phyloP scores from a whole-genome alignment of 2,888 invertebrate genomes.

The Ormyrus thymus region DNA sequence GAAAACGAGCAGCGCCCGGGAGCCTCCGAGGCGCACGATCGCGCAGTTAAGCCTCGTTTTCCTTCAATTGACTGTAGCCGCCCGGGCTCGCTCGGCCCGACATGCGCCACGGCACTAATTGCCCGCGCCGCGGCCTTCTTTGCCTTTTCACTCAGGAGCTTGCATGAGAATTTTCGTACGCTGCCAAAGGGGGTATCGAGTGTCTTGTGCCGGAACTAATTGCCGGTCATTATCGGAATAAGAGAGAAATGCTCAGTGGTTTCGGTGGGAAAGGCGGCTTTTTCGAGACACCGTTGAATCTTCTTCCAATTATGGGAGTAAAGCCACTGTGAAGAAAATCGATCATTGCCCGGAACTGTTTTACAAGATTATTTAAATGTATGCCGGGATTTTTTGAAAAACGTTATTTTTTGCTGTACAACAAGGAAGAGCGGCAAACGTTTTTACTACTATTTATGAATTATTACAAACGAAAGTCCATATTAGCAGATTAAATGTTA shows the following conservation, averaged over 20 bases:
- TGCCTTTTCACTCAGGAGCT: not conserved
- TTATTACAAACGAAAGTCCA: too few relatives aligned
- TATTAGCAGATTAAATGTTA: too few relatives aligned
- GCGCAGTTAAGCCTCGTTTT: slow-evolving; percentile 27
- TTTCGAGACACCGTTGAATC: too few relatives aligned
- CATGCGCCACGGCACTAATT: slow-evolving; percentile 34
- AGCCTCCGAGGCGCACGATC: not conserved
- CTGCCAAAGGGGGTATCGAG: not conserved
- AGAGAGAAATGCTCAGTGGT: not conserved
- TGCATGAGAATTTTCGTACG: slow-evolving; percentile 27
- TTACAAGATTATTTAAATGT: too few relatives aligned
- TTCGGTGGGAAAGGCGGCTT: too few relatives aligned
- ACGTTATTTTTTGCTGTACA: too few relatives aligned
- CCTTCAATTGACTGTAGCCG: slow-evolving; percentile 41
- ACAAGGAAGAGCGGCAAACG: too few relatives aligned
- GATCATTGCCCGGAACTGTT: too few relatives aligned
- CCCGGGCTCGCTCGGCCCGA: not conserved
- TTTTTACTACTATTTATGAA: too few relatives aligned
- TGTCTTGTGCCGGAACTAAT: slow-evolving; percentile 9
- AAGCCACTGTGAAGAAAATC: too few relatives aligned
- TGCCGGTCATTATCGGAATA: slow-evolving; percentile 15
- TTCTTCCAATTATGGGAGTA: too few relatives aligned
- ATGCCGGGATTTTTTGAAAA: too few relatives aligned
- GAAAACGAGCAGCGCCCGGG: not conserved
- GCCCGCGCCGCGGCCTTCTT: slow-evolving; percentile 10